Evolutionary conservation across 2,797 vertebrate genomes (phyloP).

Genomic region (Sus cebifrons): DNA sequence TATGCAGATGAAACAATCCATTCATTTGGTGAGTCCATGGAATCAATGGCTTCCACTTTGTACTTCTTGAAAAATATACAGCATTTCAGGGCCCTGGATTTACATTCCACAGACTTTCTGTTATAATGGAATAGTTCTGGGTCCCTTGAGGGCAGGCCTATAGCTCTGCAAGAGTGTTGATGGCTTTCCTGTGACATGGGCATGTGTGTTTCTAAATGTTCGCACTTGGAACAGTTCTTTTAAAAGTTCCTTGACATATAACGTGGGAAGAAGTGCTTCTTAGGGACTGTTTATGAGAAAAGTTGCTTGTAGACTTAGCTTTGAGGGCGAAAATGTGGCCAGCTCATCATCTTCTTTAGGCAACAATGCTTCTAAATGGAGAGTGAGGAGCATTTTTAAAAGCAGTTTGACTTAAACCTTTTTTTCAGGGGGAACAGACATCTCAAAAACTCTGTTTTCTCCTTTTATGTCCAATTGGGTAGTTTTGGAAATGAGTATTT

Average conservation of each 20-base stretch:
- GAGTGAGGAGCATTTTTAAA: neutral
- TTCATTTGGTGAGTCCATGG: slow-evolving; percentile 85
- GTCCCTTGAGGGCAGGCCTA: slow-evolving; percentile 50
- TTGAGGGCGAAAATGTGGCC: neutral
- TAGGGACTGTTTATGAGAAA: slow-evolving; percentile 33
- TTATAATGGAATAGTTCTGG: slow-evolving; percentile 70
- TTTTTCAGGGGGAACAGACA: neutral
- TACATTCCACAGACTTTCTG: slow-evolving; percentile 84
- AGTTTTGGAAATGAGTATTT: neutral
- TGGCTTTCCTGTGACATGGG: slow-evolving; percentile 22
- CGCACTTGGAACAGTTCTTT: slow-evolving; percentile 43
- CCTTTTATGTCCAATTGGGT: neutral
- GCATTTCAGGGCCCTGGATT: slow-evolving; percentile 86
- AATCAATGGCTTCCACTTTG: slow-evolving; percentile 84
- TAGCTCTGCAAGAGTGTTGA: slow-evolving; percentile 62
- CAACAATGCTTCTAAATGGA: neutral
- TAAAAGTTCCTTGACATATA: slow-evolving; percentile 66
- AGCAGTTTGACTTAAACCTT: neutral
- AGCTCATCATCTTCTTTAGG: neutral
- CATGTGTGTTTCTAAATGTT: slow-evolving; percentile 42
- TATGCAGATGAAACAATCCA: slow-evolving; percentile 87
- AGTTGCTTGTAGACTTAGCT: neutral
- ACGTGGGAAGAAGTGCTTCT: slow-evolving; percentile 25
- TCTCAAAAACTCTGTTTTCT: neutral
- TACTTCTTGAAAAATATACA: slow-evolving; percentile 86